Evolutionary conservation across 2,797 vertebrate species (phyloP), one percentile per base, ranked within the genome.

Genomic region (Pangasius krempfi): DNA sequence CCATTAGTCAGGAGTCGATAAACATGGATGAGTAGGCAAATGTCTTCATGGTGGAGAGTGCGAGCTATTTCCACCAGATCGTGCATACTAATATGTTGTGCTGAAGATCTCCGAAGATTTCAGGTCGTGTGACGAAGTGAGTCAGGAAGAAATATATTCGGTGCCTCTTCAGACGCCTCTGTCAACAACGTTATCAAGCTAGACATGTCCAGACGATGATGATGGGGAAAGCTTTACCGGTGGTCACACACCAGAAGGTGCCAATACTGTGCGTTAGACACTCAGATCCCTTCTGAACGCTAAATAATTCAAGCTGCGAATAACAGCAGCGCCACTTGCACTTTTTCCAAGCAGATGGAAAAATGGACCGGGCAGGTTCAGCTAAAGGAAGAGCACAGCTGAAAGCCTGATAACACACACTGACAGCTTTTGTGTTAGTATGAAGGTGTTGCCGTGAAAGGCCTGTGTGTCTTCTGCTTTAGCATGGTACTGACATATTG

Each of bases 221-320:
- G 40, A 27, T 33, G 52, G 81, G 40, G 62, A 66, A 18, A 47
- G 40, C 58, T 14, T 60, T 14, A 13, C 56, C 22, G 3, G 4
- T 58, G 79, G 8, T 27, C 79, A 14, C 52, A 22, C 33, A 62
- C 56, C 20, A 25, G 56, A 58, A 81, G 54, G 33, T 81, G 79
- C 79, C 22, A 44, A 14, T 27, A 37, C 54, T 40, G 54, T 60
- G 79, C 22, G 2, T 81, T 6, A 86, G 82, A 92, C 87, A 68
- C 40, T 72, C 86, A 68, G 56, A 93, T 91, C 80, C 64, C 85
- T 90, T 91, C 84, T 86, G 82, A 85, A 54, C 73, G 52, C 75
- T 91, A 89, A 93, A 94, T 94, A 89, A 93, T 94, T 94, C 87
- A 92, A 86, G 81, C 30, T 50, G 86, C 68, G 87, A 79, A 73